phyloP scores from a whole-genome alignment of 1,140 invertebrate species.

The Drosophila cardini region DNA sequence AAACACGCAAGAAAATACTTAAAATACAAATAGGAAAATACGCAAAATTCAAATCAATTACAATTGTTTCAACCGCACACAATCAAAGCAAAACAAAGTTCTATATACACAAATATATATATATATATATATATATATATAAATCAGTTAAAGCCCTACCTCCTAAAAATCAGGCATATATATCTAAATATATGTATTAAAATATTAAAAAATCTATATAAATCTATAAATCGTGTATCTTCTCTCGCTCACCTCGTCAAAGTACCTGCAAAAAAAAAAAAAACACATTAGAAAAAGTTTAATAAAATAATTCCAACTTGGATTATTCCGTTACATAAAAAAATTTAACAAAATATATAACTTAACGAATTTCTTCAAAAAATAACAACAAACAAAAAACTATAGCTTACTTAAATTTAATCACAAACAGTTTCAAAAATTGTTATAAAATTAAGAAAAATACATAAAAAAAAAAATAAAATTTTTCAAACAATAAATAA shows the following conservation, averaged over 20 bases:
- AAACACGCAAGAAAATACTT: conserved; percentile 14
- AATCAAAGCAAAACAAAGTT: conserved; percentile 47
- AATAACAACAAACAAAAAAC: conserved; percentile 17
- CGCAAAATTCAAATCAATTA: conserved; percentile 7
- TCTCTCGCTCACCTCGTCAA: conserved; percentile 72
- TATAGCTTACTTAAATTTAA: conserved; percentile 33
- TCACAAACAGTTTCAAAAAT: conserved; percentile 20
- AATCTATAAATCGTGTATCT: conserved; percentile 53
- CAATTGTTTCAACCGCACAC: conserved; percentile 33
- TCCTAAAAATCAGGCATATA: conserved; percentile 19
- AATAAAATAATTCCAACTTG: conserved; percentile 15
- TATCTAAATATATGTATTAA: conserved; percentile 13
- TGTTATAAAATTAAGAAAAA: conserved; percentile 14
- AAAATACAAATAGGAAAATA: conserved; percentile 8
- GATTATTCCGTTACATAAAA: conserved; percentile 7
- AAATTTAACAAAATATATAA: conserved; percentile 6
- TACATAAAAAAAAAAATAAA: conserved; percentile 20
- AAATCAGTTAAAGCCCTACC: conserved; percentile 40
- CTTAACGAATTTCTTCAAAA: conserved; percentile 40
- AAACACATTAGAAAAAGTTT: conserved; percentile 30
- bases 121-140: conserved; percentile 14
- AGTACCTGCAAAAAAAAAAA: conserved; percentile 69
- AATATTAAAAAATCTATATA: conserved; percentile 38
- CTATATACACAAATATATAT: conserved; percentile 2
- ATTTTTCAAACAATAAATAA: conserved; percentile 33